Evolutionary conservation across 2,888 invertebrate genomes (phyloP), one percentile per base, ranked within the genome.

Genomic region (Corbicula japonica): DNA sequence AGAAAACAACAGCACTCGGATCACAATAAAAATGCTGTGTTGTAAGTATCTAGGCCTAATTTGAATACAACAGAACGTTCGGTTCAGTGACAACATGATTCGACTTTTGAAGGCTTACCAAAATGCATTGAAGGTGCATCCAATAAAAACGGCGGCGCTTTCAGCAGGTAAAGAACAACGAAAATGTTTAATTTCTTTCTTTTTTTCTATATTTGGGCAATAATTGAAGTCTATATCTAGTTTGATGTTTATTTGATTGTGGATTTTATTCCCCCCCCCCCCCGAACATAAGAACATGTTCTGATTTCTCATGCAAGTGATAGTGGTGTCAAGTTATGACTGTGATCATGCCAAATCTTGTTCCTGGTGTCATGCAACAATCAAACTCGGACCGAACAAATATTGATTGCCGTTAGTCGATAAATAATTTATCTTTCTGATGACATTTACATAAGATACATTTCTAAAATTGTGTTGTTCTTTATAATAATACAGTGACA

Each of bases 51-150:
- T n/a, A n/a, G n/a, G n/a, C n/a, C n/a, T n/a, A n/a, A n/a, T n/a
- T n/a, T n/a, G n/a, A n/a, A n/a, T n/a, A n/a, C n/a, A n/a, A n/a
- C n/a, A n/a, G n/a, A n/a, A n/a, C n/a, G n/a, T n/a, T n/a, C n/a
- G n/a, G n/a, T n/a, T n/a, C n/a, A n/a, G n/a, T n/a, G n/a, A n/a
- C n/a, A 56, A 32, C 6, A 56, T 52, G 52, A 50, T 71, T 23
- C 65, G 80, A 56, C 52, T 75, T 44, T 71, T 75, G 68, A 70
- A 70, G 34, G 48, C 68, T 0, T 80, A 80, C 44, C 56, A 76
- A 48, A 60, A 32, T 12, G 72, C 72, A 1, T 56, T 80, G 28
- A 60, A 75, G 30, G 68, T 66, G 38, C 61, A 80, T 41, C 80
- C 80, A 18, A 58, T 75, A 10, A 60, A 56, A 38, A 80, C 80